phyloP scores from a whole-genome alignment of 2,113 vertebrate species.

The Ochotona princeps region DNA sequence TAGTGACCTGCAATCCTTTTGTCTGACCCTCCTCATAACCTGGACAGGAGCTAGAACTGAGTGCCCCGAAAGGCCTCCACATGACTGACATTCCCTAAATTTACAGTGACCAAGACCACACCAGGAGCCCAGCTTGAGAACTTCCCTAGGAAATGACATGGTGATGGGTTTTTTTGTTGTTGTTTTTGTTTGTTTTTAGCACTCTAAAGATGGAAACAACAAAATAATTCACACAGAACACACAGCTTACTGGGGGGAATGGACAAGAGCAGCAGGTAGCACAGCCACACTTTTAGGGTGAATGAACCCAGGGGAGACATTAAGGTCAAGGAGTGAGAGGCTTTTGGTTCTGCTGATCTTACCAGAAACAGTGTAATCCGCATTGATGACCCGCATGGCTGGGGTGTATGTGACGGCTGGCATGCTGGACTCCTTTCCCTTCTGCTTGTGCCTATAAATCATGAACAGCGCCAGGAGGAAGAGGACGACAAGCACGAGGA shows the following conservation, averaged over 20 bases:
- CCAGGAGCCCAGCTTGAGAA: background rate
- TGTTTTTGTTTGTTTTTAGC: too few species aligned
- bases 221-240: background rate
- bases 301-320: background rate
- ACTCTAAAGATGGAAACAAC: background rate
- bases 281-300: background rate
- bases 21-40: background rate
- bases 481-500: slow-evolving; percentile 94
- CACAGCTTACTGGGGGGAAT: background rate
- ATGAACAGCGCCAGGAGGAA: slow-evolving; percentile 94
- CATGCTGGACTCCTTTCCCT: slow-evolving; percentile 94
- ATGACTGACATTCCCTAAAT: background rate
- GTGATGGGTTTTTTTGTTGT: too few species aligned
- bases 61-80: background rate
- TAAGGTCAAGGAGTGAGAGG: background rate
- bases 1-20: background rate
- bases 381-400: slow-evolving; percentile 90
- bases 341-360: background rate
- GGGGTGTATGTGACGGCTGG: slow-evolving; percentile 95
- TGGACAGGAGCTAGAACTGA: background rate
- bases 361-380: slow-evolving; percentile 93
- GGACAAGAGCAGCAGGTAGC: background rate
- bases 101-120: background rate
- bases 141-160: background rate
- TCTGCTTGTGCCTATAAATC: slow-evolving; percentile 96